These are phyloP conservation scores for Agrotis puta DNA, from an alignment of 2,888 invertebrate genomes.

Conservation along the genomic window DNA sequence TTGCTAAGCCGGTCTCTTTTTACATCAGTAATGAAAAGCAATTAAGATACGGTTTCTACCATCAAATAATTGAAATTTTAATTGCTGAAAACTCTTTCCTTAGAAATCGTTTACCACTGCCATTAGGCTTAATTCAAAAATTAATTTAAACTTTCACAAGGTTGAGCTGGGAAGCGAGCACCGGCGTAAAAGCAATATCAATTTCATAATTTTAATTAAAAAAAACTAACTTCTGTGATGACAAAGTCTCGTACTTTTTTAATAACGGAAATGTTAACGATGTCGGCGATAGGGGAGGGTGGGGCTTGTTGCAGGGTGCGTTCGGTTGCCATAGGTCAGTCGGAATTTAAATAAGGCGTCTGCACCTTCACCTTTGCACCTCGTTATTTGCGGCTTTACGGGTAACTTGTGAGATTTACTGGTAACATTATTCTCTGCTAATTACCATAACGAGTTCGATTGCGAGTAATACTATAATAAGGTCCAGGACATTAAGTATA, in stretches of 20 bases:
- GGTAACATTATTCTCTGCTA: constrained; percentile 36
- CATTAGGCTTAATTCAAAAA: constrained; percentile 91
- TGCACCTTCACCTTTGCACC: constrained; percentile 63
- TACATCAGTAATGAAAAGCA: constrained; percentile 80
- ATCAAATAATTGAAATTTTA: constrained; percentile 87
- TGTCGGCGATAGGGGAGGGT: constrained; percentile 73
- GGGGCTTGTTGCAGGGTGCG: constrained; percentile 63
- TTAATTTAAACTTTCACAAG: constrained; percentile 91
- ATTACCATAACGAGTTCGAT: constrained; percentile 49
- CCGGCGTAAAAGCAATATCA: constrained; percentile 90
- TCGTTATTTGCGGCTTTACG: constrained; percentile 59
- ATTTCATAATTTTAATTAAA: constrained; percentile 92
- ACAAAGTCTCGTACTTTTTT: constrained; percentile 91
- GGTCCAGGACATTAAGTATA: constrained; percentile 5
- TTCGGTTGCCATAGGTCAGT: constrained; percentile 68
- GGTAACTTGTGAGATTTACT: constrained; percentile 57
- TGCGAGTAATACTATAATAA: constrained; percentile 25
- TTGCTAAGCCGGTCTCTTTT: constrained; percentile 73
- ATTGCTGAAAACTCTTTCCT: constrained; percentile 88
- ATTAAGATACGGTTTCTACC: constrained; percentile 82
- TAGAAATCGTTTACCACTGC: constrained; percentile 89
- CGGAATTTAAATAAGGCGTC: constrained; percentile 73
- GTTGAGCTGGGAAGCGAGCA: constrained; percentile 85
- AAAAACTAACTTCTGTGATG: constrained; percentile 90
- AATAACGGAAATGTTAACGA: constrained; percentile 90